Evolutionary conservation across 2,888 invertebrate species (phyloP).

Genomic region (Diarsia mendica): DNA sequence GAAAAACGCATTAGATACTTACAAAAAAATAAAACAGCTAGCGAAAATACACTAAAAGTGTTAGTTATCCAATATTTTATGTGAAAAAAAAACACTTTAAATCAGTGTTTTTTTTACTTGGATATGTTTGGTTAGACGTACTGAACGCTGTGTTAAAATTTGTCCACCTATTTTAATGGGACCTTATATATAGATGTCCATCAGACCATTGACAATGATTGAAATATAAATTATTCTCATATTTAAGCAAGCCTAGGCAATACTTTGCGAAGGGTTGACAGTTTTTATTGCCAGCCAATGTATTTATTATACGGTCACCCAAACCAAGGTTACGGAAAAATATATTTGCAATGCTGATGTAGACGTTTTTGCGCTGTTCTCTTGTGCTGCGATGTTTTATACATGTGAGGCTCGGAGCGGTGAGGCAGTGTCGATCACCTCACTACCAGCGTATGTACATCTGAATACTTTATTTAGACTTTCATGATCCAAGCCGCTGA

Average conservation of each 20-base stretch:
- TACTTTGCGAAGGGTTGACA: slow-evolving; percentile 55
- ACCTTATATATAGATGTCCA: too few relatives aligned
- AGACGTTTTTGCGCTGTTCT: slow-evolving; percentile 82
- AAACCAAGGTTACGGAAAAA: slow-evolving; percentile 86
- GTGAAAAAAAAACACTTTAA: too few relatives aligned
- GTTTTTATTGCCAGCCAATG: slow-evolving; percentile 65
- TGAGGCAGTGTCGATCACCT: slow-evolving; percentile 83
- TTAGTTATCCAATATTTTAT: too few relatives aligned
- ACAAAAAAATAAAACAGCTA: too few relatives aligned
- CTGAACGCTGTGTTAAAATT: too few relatives aligned
- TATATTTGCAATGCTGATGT: slow-evolving; percentile 84
- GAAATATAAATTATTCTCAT: not conserved
- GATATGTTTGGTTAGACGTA: too few relatives aligned
- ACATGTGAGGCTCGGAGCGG: slow-evolving; percentile 81
- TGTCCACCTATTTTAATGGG: too few relatives aligned
- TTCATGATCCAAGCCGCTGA: slow-evolving; percentile 57
- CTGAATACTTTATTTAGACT: slow-evolving; percentile 62
- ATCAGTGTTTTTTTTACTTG: too few relatives aligned
- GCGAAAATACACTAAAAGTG: too few relatives aligned
- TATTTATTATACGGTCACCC: slow-evolving; percentile 78
- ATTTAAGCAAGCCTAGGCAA: slow-evolving; percentile 29
- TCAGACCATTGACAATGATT: not conserved
- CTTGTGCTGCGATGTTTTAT: slow-evolving; percentile 78
- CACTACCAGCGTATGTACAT: slow-evolving; percentile 66
- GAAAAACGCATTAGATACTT: too few relatives aligned